Evolutionary conservation across 2,113 vertebrate genomes (phyloP).

Genomic region (Acanthisitta chloris): DNA sequence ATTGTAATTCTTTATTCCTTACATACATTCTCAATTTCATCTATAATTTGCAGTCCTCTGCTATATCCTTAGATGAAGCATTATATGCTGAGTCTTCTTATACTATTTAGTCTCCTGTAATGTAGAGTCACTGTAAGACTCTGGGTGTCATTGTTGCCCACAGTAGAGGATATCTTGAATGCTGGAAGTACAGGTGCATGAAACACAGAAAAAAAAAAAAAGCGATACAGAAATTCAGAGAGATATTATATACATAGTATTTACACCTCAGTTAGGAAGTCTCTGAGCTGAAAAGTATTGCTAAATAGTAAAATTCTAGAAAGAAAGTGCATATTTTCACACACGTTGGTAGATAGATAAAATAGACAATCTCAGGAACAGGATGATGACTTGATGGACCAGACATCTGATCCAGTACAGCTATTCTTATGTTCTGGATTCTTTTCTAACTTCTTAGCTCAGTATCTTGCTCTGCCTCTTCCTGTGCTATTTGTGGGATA

Average conservation of each 20-base stretch:
- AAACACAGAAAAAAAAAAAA: background rate
- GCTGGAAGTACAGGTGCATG: background rate
- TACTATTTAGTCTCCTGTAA: background rate
- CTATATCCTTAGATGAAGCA: background rate
- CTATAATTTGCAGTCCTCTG: accelerated
- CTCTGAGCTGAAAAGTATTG: background rate
- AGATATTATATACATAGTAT: background rate
- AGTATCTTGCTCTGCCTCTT: background rate
- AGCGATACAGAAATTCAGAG: background rate
- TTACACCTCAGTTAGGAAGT: background rate
- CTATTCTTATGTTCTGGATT: background rate
- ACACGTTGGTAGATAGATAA: background rate
- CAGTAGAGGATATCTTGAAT: background rate
- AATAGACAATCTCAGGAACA: background rate
- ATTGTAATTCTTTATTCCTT: background rate
- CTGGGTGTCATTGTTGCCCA: background rate
- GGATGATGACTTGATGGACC: background rate
- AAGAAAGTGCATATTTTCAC: background rate
- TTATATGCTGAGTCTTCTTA: background rate
- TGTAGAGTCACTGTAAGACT: background rate
- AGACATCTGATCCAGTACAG: background rate
- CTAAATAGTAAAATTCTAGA: background rate
- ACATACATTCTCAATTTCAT: background rate
- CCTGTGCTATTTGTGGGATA: background rate
- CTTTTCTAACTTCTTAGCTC: background rate